These are phyloP conservation scores for Melospiza melodia DNA, from an alignment of 2,113 vertebrate genomes.

Conservation along the genomic window DNA sequence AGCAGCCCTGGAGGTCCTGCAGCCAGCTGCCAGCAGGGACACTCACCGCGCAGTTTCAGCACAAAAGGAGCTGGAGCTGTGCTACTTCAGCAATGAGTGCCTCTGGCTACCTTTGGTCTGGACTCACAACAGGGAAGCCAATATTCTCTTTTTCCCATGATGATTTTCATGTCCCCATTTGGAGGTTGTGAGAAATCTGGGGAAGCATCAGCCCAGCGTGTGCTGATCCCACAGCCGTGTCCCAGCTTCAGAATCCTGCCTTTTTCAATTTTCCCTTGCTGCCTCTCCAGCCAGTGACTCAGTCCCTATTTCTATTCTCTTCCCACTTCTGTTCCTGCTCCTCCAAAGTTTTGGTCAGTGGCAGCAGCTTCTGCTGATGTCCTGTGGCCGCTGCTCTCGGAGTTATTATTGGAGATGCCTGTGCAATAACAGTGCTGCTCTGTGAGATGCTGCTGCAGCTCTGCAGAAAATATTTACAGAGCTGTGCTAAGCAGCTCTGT, in stretches of 20 bases:
- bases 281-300: slow-evolving; percentile 29
- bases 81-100: not conserved
- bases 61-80: not conserved
- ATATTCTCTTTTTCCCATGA: not conserved
- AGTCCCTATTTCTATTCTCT: slow-evolving; percentile 49
- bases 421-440: slow-evolving; percentile 50
- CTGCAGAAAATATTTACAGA: slow-evolving; percentile 58
- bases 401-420: slow-evolving; percentile 58
- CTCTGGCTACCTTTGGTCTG: not conserved
- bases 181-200: not conserved
- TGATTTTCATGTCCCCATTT: not conserved
- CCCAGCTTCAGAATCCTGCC: not conserved
- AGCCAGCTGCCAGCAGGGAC: not conserved
- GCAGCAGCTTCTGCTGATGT: slow-evolving; percentile 49
- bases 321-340: slow-evolving; percentile 43
- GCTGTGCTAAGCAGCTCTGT: slow-evolving; percentile 56
- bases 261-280: not conserved
- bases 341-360: slow-evolving; percentile 33
- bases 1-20: not conserved
- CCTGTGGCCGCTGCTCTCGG: slow-evolving; percentile 16
- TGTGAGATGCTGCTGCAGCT: slow-evolving; percentile 39
- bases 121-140: not conserved
- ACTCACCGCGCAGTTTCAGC: not conserved
- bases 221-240: not conserved
- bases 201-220: not conserved